Evolutionary conservation across 2,113 vertebrate species (phyloP).

Genomic region (Myotis yumanensis): DNA sequence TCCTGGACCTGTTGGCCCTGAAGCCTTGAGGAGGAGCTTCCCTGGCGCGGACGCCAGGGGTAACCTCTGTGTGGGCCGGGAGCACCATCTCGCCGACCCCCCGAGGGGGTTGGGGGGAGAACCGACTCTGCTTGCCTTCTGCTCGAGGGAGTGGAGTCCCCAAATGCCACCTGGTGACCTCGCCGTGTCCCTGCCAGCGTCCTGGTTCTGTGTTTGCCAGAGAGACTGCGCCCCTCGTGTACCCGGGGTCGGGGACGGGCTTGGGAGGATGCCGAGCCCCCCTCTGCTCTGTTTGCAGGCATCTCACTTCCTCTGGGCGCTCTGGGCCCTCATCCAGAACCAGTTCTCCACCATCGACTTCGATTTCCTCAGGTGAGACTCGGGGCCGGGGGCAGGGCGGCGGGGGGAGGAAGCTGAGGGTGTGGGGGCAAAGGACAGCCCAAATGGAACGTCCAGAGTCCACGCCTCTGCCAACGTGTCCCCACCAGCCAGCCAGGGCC

Average conservation of each 20-base stretch:
- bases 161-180: background rate
- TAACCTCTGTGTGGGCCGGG: too few species aligned
- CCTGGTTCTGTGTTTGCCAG: background rate
- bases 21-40: background rate
- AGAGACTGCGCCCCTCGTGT: background rate
- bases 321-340: conserved; percentile 97
- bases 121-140: background rate
- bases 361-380: conserved; percentile 93
- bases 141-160: background rate
- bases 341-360: conserved; percentile 98
- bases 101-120: accelerated
- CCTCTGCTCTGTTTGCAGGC: conserved; percentile 84
- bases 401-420: background rate
- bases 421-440: background rate
- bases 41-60: background rate
- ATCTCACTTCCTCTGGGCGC: conserved; percentile 98
- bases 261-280: background rate
- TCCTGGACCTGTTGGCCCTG: background rate
- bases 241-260: accelerated
- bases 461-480: accelerated
- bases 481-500: accelerated
- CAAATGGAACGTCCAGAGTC: background rate
- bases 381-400: too few species aligned
- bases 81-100: too few species aligned
- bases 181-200: background rate